Evolutionary conservation across 2,888 invertebrate species (phyloP).

Genomic region (Neoaliturus tenellus): DNA sequence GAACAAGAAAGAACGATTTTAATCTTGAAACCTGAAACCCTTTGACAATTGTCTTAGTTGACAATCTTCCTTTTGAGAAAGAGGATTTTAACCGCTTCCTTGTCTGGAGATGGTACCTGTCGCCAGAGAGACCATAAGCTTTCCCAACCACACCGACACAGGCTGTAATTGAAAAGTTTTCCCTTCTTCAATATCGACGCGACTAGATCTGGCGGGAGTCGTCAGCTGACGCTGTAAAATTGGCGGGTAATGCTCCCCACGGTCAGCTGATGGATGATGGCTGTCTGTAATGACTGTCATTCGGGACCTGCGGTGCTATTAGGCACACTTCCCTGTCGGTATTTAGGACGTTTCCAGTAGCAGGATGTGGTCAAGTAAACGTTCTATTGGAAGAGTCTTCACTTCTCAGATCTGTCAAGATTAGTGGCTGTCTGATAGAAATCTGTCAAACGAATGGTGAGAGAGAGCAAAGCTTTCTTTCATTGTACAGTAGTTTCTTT

Average conservation of each 20-base stretch:
- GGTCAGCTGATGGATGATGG: background rate
- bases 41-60: background rate
- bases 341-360: background rate
- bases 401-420: no score
- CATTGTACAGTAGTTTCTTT: no score
- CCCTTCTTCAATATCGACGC: conserved; percentile 13
- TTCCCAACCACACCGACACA: background rate
- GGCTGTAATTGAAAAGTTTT: background rate
- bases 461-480: no score
- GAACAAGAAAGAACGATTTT: no score
- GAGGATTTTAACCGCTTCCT: background rate
- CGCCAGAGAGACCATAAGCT: conserved; percentile 18
- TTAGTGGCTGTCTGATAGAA: no score
- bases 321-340: background rate
- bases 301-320: background rate
- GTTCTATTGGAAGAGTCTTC: background rate
- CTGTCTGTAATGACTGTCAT: conserved; percentile 5
- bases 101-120: background rate
- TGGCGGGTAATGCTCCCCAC: background rate
- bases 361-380: background rate
- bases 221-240: conserved; percentile 3
- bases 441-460: no score
- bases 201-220: background rate
- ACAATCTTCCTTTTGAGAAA: background rate
- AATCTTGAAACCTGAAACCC: background rate